phyloP scores from a whole-genome alignment of 2,113 vertebrate species.

The Thalassarche chlororhynchos region DNA sequence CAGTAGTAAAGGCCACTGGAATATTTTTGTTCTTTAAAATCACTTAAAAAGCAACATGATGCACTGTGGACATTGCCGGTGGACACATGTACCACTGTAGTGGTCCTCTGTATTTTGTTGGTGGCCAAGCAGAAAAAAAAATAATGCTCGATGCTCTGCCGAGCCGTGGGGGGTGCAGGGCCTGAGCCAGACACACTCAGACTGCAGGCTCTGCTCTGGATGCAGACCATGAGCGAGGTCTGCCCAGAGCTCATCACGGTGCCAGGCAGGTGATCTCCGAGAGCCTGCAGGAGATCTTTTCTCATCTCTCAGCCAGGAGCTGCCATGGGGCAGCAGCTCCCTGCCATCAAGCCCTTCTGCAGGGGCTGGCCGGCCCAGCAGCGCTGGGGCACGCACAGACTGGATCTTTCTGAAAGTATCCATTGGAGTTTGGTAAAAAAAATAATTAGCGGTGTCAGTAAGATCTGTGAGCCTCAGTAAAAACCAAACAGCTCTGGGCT shows the following conservation, averaged over 20 bases:
- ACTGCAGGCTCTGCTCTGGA: neutral
- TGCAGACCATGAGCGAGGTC: neutral
- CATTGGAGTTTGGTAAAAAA: neutral
- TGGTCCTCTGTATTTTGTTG: neutral
- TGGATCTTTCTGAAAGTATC: neutral
- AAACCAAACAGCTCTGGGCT: neutral
- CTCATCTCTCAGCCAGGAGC: neutral
- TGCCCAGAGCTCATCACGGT: neutral
- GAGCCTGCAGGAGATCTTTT: neutral
- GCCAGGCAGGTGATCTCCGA: neutral
- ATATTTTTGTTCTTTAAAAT: neutral
- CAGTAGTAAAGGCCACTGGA: neutral
- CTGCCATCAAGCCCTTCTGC: neutral
- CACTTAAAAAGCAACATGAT: neutral
- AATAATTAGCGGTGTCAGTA: too few relatives aligned
- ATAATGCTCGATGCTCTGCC: rapidly evolving
- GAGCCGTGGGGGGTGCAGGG: neutral
- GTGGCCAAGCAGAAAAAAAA: neutral
- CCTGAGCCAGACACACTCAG: neutral
- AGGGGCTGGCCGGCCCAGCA: neutral
- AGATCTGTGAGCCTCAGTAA: neutral
- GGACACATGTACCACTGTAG: neutral
- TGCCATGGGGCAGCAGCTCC: neutral
- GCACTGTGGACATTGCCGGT: rapidly evolving
- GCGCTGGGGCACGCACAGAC: rapidly evolving